Evolutionary conservation across 2,797 vertebrate species (phyloP), one percentile per base, ranked within the genome.

Genomic region (Enteromius trimaculatus): DNA sequence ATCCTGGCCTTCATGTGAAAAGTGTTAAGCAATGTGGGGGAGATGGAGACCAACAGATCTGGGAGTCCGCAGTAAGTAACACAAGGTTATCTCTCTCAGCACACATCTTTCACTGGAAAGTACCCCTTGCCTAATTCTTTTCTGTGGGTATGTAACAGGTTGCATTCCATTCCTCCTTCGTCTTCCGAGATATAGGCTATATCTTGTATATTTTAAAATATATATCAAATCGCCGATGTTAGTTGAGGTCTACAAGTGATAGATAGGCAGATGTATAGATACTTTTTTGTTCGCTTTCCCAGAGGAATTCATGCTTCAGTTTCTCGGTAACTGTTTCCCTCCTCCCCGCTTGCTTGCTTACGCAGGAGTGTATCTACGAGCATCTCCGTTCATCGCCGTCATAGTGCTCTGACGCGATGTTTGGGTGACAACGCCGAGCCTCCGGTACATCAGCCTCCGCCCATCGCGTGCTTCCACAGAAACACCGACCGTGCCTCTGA

Each of bases 401-500:
- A 81, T 31, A 37, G 23, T 0, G 71, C 70, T 70, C 21, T 83
- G 85, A 82, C 55, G 62, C 64, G 71, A 51, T 66, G 83, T 26
- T 58, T 55, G 37, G 62, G 62, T 60, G 81, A 31, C 76, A 58
- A 31, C 69, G 26, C 72, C 34, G 53, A 75, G 58, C 53, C 68
- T 34, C 47, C 71, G 55, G 69, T 66, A 55, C 74, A 62, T 34
- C 84, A 80, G 58, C 87, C 88, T 86, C 87, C 84, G 85, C 69
- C 83, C 85, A 58, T 66, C 81, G 79, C 70, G 71, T 53, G 83
- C 77, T 76, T 74, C 75, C 70, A 72, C 79, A 77, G 70, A 70
- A 74, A 64, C 81, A 66, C 66, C 74, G 51, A 60, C 55, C 21
- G 64, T 77, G 81, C 65, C 65, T 76, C 77, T 53, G 71, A 78